A percentile compares a stretch with the other conserved stretches of the same genome.
Evolutionary conservation across 2,888 invertebrate species (phyloP).

Genomic region (Euplagia quadripunctaria): DNA sequence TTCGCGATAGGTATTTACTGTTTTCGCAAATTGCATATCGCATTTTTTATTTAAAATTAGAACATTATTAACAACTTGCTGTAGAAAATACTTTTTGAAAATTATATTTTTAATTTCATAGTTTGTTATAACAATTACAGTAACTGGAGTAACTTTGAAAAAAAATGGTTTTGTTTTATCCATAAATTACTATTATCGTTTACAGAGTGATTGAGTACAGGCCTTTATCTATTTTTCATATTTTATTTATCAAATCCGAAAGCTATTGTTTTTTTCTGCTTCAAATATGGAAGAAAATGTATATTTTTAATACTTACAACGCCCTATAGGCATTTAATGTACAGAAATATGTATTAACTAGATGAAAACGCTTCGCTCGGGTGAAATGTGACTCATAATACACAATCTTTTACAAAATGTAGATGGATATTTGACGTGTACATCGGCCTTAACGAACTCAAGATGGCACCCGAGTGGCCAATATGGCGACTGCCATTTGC

Average conservation of each 20-base stretch:
- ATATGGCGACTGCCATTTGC: no score
- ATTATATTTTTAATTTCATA: constrained; percentile 6
- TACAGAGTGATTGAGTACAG: not conserved
- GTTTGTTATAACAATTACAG: not conserved
- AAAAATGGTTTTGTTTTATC: not conserved
- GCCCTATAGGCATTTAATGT: not conserved
- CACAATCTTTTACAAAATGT: no score
- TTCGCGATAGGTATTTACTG: not conserved
- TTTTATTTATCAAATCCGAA: not conserved
- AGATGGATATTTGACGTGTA: no score
- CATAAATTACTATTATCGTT: not conserved
- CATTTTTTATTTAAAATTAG: constrained; percentile 1
- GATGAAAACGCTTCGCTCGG: no score
- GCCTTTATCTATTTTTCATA: no score
- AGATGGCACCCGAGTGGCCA: no score
- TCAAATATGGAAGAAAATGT: not conserved
- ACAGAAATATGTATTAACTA: not conserved
- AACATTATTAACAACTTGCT: not conserved
- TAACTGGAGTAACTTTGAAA: constrained; percentile 6
- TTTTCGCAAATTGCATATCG: not conserved
- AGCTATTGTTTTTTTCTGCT: not conserved
- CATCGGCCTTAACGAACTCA: no score
- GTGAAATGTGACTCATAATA: no score
- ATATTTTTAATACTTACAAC: not conserved
- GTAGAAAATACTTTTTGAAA: constrained; percentile 11